phyloP scores from a whole-genome alignment of 2,888 invertebrate species.

The Euplexia lucipara region DNA sequence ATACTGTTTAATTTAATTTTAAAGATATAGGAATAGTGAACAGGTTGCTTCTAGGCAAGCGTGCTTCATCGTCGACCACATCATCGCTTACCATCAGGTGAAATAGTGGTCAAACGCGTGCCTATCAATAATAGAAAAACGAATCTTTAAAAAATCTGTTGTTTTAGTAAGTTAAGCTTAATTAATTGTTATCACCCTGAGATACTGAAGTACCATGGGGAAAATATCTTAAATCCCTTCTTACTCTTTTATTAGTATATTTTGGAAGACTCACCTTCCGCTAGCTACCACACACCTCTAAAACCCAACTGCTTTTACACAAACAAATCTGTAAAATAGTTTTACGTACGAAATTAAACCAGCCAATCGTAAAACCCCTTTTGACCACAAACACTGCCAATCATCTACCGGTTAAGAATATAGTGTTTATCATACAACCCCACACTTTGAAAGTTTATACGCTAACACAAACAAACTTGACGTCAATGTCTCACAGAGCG shows the following conservation, averaged over 20 bases:
- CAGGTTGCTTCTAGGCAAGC: no score
- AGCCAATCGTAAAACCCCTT: background rate
- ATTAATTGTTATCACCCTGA: no score
- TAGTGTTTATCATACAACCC: background rate
- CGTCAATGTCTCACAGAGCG: slow-evolving; percentile 4
- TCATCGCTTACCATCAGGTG: no score
- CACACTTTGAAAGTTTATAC: slow-evolving; percentile 17
- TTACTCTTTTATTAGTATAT: background rate
- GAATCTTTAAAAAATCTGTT: no score
- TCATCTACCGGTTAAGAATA: background rate
- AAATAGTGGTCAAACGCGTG: no score
- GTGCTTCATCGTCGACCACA: no score
- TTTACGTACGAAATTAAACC: background rate
- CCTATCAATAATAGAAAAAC: no score
- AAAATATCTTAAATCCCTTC: background rate
- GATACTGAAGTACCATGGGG: no score
- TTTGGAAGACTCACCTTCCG: no score
- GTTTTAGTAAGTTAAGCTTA: no score
- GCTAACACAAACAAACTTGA: slow-evolving; percentile 24
- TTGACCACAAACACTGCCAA: background rate
- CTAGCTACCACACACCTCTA: background rate
- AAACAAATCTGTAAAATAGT: background rate
- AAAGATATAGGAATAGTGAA: no score
- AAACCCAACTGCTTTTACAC: background rate
- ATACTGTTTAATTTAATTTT: no score